These are phyloP conservation scores for Lytechinus pictus DNA, from an alignment of 35 echinoderm and acorn worm species.

Conservation along the genomic window DNA sequence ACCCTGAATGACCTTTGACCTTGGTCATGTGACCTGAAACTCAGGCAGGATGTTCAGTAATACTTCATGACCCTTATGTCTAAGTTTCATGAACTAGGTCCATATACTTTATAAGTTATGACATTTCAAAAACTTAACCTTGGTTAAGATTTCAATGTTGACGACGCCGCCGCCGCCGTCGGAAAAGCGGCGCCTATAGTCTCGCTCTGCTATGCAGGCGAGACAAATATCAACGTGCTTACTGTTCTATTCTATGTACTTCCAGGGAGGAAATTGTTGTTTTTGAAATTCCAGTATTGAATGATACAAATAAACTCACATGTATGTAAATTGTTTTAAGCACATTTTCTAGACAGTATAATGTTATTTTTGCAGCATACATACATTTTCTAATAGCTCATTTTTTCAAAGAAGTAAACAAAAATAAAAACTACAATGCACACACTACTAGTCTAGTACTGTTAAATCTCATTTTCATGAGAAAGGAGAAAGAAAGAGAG, in stretches of 20 bases:
- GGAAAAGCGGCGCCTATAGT: too few species aligned
- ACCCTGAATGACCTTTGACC: too few species aligned
- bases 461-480: not conserved
- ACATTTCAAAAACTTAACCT: too few species aligned
- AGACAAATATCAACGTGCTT: not conserved
- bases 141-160: too few species aligned
- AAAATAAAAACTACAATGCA: conserved; percentile 5
- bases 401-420: not conserved
- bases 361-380: not conserved
- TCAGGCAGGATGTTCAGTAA: too few species aligned
- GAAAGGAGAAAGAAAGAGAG: not conserved
- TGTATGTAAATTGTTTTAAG: not conserved
- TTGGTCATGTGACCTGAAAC: too few species aligned
- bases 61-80: too few species aligned
- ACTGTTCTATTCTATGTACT: not conserved
- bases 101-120: too few species aligned
- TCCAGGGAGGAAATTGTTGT: not conserved
- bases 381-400: not conserved
- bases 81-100: too few species aligned
- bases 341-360: not conserved
- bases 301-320: not conserved
- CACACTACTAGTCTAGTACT: conserved; percentile 1
- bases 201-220: too few species aligned
- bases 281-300: not conserved
- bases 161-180: too few species aligned